Base-by-base conservation (phyloP, 1,140 invertebrate genomes). In the Drosophila sechellia region DNA sequence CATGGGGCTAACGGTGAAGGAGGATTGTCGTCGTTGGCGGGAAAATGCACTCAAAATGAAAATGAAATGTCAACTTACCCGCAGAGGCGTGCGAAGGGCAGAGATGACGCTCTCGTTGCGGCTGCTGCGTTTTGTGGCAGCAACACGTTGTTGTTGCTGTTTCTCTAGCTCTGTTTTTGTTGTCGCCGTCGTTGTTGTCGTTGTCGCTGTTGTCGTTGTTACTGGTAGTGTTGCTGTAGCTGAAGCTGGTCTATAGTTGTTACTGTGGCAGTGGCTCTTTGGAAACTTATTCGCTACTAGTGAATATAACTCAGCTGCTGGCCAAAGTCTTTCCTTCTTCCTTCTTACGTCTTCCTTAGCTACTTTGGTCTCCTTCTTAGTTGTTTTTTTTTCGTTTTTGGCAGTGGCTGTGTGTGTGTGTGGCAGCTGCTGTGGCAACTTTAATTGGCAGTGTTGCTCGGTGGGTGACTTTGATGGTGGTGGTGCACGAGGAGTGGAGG, bases 11-110 rank as follows among this genome's bases (percentile, higher is more conserved):
- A 2, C 11, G 22, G 45, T 5, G 45, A 45, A 34, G 70, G 48
- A 49, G 42, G 17, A 20, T 45, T 20, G 42, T 57, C 56, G 64
- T 70, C 56, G 64, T 70, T 50, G 52, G 61, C 64, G 72, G 69
- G 43, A 58, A 49, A 66, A 54, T 86, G 75, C 83, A 87, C 75
- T 79, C 65, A 60, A 78, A 87, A 75, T 80, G 58, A 57, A 79
- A 80, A 81, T 76, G 79, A 77, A 84, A 80, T 84, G 77, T 87
- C 83, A 87, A 87, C 83, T 86, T 83, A 86, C 83, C 83, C 77
- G 49, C 72, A 76, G 60, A 76, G 71, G 60, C 72, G 72, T 76
- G 72, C 60, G 72, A 76, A 76, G 72, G 72, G 72, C 72, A 75
- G 40, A 73, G 58, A 61, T 80, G 63, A 74, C 69, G 56, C 56